Percentiles rank a stretch among this genome's conserved stretches.
phyloP scores from a whole-genome alignment of 2,888 invertebrate species.

The Apodemia duryi region DNA sequence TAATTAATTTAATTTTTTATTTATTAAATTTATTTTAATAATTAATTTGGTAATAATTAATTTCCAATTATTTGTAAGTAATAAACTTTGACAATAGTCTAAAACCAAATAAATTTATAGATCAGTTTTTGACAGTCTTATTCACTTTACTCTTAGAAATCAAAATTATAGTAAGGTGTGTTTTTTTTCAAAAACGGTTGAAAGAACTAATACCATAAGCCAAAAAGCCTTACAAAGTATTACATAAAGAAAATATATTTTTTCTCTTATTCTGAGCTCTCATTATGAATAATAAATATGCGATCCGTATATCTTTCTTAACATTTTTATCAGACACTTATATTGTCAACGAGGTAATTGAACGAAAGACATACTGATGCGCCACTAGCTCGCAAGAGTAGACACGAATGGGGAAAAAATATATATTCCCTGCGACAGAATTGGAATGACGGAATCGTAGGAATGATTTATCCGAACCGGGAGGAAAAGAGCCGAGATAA shows the following conservation, averaged over 20 bases:
- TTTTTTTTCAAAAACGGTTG: no score
- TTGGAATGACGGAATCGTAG: slow-evolving; percentile 15
- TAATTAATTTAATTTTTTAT: no score
- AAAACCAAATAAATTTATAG: no score
- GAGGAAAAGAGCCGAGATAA: slow-evolving; percentile 38
- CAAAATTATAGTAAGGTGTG: no score
- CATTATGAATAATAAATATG: slow-evolving; percentile 13
- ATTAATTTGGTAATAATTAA: no score
- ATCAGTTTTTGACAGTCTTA: no score
- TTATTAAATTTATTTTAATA: no score
- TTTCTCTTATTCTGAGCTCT: neutral
- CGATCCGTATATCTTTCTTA: slow-evolving; percentile 6
- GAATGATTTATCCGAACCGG: slow-evolving; percentile 15
- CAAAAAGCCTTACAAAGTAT: neutral
- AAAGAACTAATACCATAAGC: no score
- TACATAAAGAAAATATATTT: neutral
- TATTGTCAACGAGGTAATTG: slow-evolving; percentile 14
- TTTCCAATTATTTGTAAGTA: no score
- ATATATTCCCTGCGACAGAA: slow-evolving; percentile 10
- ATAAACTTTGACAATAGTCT: no score
- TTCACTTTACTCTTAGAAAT: no score
- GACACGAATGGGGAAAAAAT: slow-evolving; percentile 7
- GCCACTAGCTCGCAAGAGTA: neutral
- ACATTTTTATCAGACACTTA: slow-evolving; percentile 12
- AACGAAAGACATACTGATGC: slow-evolving; percentile 11